These are phyloP conservation scores for Buathra laborator DNA, from an alignment of 2,888 invertebrate species.

Conservation along the genomic window DNA sequence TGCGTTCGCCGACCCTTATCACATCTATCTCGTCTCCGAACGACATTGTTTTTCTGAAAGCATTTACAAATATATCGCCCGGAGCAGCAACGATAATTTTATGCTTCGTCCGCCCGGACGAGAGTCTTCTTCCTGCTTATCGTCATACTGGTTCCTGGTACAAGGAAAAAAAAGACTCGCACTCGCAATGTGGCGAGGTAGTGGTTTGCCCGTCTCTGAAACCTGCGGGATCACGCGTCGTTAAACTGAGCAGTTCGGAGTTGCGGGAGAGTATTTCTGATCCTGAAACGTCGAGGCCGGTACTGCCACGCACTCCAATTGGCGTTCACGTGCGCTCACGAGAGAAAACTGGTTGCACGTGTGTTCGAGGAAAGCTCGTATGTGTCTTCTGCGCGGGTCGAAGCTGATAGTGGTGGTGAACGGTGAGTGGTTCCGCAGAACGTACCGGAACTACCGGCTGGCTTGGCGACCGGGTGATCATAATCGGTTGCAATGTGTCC, in stretches of 20 bases:
- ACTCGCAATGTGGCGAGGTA: too few species aligned
- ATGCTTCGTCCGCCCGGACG: background rate
- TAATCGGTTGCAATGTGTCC: slow-evolving; percentile 61
- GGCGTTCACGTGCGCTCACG: slow-evolving; percentile 34
- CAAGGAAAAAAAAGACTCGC: background rate
- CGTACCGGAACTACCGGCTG: slow-evolving; percentile 38
- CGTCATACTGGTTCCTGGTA: background rate
- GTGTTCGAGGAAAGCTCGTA: background rate
- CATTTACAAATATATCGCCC: slow-evolving; percentile 17
- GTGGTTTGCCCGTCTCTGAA: background rate
- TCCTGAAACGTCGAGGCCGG: slow-evolving; percentile 34
- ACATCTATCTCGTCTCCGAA: background rate
- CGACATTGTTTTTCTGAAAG: slow-evolving; percentile 26
- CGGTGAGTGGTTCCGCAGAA: slow-evolving; percentile 31
- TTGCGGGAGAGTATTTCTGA: slow-evolving; percentile 27
- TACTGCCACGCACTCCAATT: slow-evolving; percentile 37
- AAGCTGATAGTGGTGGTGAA: slow-evolving; percentile 12
- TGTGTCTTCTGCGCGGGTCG: background rate
- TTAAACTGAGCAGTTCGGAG: slow-evolving; percentile 22
- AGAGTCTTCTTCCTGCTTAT: background rate
- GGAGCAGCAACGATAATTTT: background rate
- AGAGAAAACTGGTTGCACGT: slow-evolving; percentile 15
- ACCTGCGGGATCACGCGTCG: slow-evolving; percentile 22
- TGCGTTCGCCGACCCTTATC: slow-evolving; percentile 44
- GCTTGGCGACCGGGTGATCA: slow-evolving; percentile 53